Base-by-base conservation (phyloP, 2,797 vertebrate species). In the Crocidura indochinensis region DNA sequence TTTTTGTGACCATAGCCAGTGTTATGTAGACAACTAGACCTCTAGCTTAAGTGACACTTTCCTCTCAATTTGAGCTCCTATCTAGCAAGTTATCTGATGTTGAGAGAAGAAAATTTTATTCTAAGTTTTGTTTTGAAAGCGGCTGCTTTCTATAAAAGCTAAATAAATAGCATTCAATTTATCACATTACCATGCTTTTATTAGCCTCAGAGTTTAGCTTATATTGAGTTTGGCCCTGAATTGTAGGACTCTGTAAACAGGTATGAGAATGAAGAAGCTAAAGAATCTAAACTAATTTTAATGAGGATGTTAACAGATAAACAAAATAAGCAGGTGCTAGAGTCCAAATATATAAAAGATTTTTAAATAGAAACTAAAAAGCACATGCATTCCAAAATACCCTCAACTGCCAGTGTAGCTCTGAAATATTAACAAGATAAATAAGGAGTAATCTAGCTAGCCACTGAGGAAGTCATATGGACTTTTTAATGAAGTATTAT, bases 381-480 rank as follows among this genome's bases (percentile, higher is more conserved):
- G 8, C 29, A 79, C 17, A 4, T 27, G 4, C 64, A 69, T 72
- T 86, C 65, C 64, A 91, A 92, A 95, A 91, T 84, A 87, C 24
- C 79, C 93, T 87, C 22, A 3, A 87, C 91, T 85, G 29, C 29
- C 77, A 74, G 9, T 26, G 62, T 60, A 65, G 86, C 69, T 49
- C 27, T 31, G 64, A 93, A 88, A 82, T 85, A 29, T 68, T 62
- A 84, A 65, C 26, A 83, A 84, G 19, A 81, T n/a, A 91, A 93
- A 64, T 75, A 76, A 87, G 19, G 29, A 74, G 10, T 64, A n/a
- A 29, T 80, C 17, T 88, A 82, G 29, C 47, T 88, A 82, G 29
- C 47, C 38, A 82, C 64, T 76, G 72, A 90, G 31, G 89, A 94
- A 81, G 44, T 46, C 20, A 56, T 81, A 49, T 88, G 71, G 47